A percentile compares a stretch with the other conserved stretches of the same genome.
Evolutionary conservation across 2,888 invertebrate species (phyloP).

Genomic region (Phortica okadai): DNA sequence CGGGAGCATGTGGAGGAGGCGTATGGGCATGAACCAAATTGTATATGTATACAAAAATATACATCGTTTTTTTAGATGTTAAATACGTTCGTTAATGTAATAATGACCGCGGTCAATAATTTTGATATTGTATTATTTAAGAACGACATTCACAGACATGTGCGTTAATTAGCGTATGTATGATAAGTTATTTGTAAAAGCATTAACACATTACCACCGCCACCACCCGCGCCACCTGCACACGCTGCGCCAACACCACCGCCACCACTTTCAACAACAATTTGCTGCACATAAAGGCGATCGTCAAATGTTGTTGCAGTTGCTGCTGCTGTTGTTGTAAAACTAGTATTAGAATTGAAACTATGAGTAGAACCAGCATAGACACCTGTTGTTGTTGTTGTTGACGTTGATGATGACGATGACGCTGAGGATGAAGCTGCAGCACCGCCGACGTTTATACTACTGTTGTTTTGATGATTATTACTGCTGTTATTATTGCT

Average conservation of each 20-base stretch:
- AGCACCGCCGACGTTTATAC: conserved; percentile 37
- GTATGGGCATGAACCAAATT: background rate
- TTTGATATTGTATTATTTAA: background rate
- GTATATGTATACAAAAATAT: background rate
- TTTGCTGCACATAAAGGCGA: conserved; percentile 40
- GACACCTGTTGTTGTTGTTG: conserved; percentile 60
- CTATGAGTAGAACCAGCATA: conserved; percentile 45
- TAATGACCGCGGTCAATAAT: background rate
- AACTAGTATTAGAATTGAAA: conserved; percentile 41
- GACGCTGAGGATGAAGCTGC: conserved; percentile 44
- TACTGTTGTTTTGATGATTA: conserved; percentile 24
- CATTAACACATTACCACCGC: conserved; percentile 47
- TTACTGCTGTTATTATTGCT: conserved; percentile 47
- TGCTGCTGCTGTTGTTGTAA: conserved; percentile 47
- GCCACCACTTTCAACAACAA: conserved; percentile 49
- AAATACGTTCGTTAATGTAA: background rate
- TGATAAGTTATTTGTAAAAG: conserved; percentile 14
- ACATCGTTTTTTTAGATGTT: background rate
- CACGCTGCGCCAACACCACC: conserved; percentile 60
- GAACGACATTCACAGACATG: background rate
- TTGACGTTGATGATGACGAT: conserved; percentile 49
- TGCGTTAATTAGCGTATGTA: background rate
- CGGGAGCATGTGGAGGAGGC: conserved; percentile 18
- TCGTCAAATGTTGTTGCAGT: conserved; percentile 47
- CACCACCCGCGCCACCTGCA: conserved; percentile 59